phyloP scores from a whole-genome alignment of 2,888 invertebrate species.

The Rapana venosa region DNA sequence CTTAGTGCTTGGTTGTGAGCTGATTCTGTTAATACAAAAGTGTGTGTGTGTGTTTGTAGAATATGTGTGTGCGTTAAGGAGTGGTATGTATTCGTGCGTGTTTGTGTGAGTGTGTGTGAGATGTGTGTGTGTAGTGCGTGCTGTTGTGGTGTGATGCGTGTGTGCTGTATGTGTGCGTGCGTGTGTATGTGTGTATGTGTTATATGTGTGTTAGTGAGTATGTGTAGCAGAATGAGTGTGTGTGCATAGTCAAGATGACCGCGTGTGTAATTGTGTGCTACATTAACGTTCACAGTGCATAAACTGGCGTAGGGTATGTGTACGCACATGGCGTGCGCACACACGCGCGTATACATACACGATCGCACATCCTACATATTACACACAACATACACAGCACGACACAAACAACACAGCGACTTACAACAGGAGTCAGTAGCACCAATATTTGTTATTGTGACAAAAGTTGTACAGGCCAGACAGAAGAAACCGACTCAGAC shows the following conservation, averaged over 20 bases:
- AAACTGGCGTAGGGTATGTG: not conserved
- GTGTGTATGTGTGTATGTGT: not conserved
- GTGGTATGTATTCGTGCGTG: not conserved
- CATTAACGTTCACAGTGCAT: too few species aligned
- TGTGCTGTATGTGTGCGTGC: not conserved
- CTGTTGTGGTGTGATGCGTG: not conserved
- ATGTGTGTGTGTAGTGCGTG: not conserved
- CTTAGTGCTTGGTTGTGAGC: too few species aligned
- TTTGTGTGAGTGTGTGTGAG: not conserved
- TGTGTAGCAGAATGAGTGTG: not conserved
- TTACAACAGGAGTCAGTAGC: too few species aligned
- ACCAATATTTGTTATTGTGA: too few species aligned
- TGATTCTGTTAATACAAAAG: too few species aligned
- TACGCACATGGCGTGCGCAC: not conserved
- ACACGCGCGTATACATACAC: too few species aligned
- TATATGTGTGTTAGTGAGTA: not conserved
- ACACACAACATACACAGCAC: not conserved
- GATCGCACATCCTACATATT: too few species aligned
- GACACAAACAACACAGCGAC: not conserved
- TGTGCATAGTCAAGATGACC: not conserved
- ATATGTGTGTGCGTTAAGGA: not conserved
- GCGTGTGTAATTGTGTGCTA: not conserved
- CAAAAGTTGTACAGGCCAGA: too few species aligned
- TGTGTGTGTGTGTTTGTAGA: not conserved
- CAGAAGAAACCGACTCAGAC: too few species aligned